Conservation (phyloP, 2,113 vertebrate species). For the Hemichromis elongatus region DNA sequence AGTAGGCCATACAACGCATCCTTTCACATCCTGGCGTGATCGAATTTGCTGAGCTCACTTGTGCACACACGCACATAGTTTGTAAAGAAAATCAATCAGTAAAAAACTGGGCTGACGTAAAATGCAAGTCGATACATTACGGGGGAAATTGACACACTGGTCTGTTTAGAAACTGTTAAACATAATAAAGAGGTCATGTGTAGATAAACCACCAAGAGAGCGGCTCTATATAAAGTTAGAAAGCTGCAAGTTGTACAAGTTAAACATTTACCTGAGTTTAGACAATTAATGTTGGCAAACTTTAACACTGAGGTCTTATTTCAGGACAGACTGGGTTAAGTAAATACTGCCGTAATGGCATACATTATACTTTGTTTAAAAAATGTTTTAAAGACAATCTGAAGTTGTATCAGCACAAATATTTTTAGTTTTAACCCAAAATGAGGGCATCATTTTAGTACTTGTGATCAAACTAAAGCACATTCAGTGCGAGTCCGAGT, state of each 20-base stretch:
- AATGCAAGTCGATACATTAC: not conserved
- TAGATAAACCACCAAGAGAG: not conserved
- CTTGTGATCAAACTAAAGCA: not conserved
- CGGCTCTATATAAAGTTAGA: not conserved
- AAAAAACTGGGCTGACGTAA: conserved; percentile 29
- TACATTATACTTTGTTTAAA: not conserved
- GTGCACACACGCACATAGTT: not conserved
- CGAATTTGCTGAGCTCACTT: conserved; percentile 2
- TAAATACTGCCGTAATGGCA: not conserved
- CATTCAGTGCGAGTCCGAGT: not conserved
- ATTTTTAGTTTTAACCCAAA: not conserved
- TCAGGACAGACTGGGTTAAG: not conserved
- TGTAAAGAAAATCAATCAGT: conserved; percentile 20
- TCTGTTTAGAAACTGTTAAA: not conserved
- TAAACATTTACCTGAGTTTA: not conserved
- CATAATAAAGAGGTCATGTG: conserved; percentile 17
- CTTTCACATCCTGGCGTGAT: not conserved
- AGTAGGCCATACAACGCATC: not conserved
- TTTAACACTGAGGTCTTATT: not conserved
- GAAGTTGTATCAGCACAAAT: not conserved
- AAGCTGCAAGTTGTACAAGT: not conserved
- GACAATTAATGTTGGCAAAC: not conserved
- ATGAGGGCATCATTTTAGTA: not conserved
- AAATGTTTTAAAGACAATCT: not conserved
- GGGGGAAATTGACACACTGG: conserved; percentile 18